Conservation (phyloP, 2,797 vertebrate species). For the Enteromius viviparus region DNA sequence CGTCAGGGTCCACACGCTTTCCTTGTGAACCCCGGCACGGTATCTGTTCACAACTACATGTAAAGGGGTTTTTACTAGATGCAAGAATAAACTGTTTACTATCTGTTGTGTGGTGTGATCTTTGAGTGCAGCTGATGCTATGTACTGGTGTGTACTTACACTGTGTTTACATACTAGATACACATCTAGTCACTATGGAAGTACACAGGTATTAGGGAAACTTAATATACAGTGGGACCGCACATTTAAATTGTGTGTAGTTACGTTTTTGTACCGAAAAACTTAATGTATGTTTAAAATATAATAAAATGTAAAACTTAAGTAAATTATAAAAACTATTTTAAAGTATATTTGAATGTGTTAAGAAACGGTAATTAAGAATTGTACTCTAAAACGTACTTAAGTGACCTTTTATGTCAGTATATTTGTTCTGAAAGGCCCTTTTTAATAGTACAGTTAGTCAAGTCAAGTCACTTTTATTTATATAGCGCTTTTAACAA, state of each 20-base stretch:
- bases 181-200: too few species aligned
- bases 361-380: too few species aligned
- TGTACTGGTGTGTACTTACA: too few species aligned
- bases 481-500: too few species aligned
- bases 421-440: background rate
- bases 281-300: too few species aligned
- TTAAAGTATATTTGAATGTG: background rate
- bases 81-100: constrained; percentile 71
- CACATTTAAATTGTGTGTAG: too few species aligned
- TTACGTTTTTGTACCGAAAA: too few species aligned
- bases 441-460: background rate
- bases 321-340: background rate
- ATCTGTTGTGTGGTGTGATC: constrained; percentile 42
- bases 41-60: constrained; percentile 35
- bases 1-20: constrained; percentile 26
- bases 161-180: too few species aligned
- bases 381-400: background rate
- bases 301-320: too few species aligned
- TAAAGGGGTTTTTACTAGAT: constrained; percentile 77
- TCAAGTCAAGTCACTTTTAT: too few species aligned
- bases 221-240: too few species aligned
- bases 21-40: constrained; percentile 63
- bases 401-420: background rate
- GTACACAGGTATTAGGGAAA: too few species aligned
- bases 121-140: background rate